Conservation (phyloP, 2,113 vertebrate species). For the Limanda limanda region DNA sequence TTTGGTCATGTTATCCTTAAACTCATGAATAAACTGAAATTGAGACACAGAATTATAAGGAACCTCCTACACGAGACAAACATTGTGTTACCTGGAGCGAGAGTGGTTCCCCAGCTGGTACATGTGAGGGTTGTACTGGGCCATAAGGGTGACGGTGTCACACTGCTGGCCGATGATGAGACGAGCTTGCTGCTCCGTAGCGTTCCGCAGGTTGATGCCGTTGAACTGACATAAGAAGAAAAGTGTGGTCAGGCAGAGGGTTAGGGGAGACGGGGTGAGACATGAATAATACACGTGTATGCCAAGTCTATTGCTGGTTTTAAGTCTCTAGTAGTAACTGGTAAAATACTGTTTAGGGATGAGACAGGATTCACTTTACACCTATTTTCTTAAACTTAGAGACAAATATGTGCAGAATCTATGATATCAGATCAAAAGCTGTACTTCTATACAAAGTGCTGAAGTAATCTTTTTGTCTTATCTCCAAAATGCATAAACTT, state of each 20-base stretch:
- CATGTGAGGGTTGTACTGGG: conserved; percentile 99
- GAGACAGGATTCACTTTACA: background rate
- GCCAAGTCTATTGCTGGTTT: conserved; percentile 15
- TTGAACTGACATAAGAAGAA: conserved; percentile 86
- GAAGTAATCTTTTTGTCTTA: too few species aligned
- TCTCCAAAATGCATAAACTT: too few species aligned
- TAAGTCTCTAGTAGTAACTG: background rate
- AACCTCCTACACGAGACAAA: background rate
- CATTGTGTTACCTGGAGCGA: conserved; percentile 88
- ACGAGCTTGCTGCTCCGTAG: conserved; percentile 96
- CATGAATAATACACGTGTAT: background rate
- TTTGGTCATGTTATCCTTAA: background rate
- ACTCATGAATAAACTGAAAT: background rate
- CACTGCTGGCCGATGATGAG: conserved; percentile 98
- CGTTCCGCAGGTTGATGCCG: conserved; percentile 96
- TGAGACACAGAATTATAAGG: background rate
- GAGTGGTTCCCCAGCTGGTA: conserved; percentile 97
- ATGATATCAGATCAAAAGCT: too few species aligned
- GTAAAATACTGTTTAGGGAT: background rate
- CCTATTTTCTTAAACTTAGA: too few species aligned
- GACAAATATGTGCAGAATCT: too few species aligned
- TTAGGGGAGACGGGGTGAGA: conserved; percentile 1
- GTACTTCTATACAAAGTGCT: too few species aligned
- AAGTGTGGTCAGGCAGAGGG: background rate
- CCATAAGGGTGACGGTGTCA: conserved; percentile 96